These are phyloP conservation scores for Beris chalybata DNA, from an alignment of 2,888 invertebrate genomes.

Conservation along the genomic window DNA sequence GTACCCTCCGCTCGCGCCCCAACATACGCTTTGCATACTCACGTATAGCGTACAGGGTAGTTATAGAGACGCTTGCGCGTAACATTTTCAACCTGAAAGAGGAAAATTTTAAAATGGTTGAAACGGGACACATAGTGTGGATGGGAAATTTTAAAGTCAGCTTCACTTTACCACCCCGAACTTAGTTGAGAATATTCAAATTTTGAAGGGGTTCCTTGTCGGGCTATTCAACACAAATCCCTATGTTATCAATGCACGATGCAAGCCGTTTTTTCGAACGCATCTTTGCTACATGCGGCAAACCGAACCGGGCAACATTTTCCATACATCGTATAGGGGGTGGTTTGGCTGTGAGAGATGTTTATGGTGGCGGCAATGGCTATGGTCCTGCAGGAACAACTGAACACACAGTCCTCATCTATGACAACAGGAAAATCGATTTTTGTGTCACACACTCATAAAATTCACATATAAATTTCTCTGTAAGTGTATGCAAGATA, in stretches of 20 bases:
- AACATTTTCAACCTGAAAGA: slow-evolving; percentile 17
- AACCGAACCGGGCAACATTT: no score
- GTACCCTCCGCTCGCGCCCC: slow-evolving; percentile 32
- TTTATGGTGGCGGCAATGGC: neutral
- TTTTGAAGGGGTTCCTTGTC: neutral
- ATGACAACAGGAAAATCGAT: slow-evolving; percentile 46
- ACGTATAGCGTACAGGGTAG: slow-evolving; percentile 2
- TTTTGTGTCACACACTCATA: slow-evolving; percentile 45
- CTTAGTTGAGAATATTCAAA: slow-evolving; percentile 14
- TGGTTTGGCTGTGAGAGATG: no score
- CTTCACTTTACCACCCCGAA: neutral
- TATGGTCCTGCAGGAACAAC: slow-evolving; percentile 16
- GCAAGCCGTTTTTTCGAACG: no score
- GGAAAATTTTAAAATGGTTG: slow-evolving; percentile 28
- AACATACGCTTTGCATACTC: slow-evolving; percentile 32
- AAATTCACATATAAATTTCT: slow-evolving; percentile 40
- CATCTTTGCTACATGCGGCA: no score
- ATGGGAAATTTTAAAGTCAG: slow-evolving; percentile 9
- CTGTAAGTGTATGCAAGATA: slow-evolving; percentile 39
- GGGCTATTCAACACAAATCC: neutral
- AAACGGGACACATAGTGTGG: neutral
- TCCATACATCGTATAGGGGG: neutral
- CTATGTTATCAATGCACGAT: no score
- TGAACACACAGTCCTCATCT: slow-evolving; percentile 41
- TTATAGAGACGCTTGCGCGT: slow-evolving; percentile 37